phyloP scores from a whole-genome alignment of 2,888 invertebrate species.

The Catocala nupta region DNA sequence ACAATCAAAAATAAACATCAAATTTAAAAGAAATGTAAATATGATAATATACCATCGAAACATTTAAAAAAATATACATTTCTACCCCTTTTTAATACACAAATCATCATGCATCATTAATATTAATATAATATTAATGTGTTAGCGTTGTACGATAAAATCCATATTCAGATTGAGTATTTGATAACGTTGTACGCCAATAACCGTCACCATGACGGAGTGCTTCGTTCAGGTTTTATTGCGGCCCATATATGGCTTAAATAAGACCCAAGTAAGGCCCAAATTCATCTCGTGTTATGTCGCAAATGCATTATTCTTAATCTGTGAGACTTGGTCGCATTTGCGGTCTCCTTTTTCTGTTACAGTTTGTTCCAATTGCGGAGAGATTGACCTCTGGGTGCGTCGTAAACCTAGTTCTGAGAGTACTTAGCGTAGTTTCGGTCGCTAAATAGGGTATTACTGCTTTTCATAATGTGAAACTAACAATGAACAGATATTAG shows the following conservation, averaged over 20 bases:
- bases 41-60: too few relatives aligned
- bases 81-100: too few relatives aligned
- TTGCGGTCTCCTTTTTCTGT: constrained; percentile 17
- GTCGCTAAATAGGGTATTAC: constrained; percentile 8
- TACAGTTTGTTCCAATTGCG: constrained; percentile 29
- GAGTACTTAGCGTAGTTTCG: constrained; percentile 6
- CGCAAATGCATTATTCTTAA: constrained; percentile 54
- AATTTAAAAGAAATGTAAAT: too few relatives aligned
- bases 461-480: background rate
- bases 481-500: too few relatives aligned
- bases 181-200: constrained; percentile 28
- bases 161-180: constrained; percentile 6
- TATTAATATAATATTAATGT: constrained; percentile 11
- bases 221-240: constrained; percentile 45
- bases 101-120: background rate
- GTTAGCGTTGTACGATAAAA: background rate
- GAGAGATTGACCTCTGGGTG: constrained; percentile 14
- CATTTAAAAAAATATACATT: too few relatives aligned
- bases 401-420: constrained; percentile 23
- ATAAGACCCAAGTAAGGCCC: constrained; percentile 3
- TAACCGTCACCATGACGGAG: constrained; percentile 34
- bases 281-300: constrained; percentile 46
- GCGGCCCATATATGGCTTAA: constrained; percentile 26
- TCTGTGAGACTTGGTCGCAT: constrained; percentile 34
- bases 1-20: too few relatives aligned